These are phyloP conservation scores for Agonopterix subpropinquella DNA, from an alignment of 2,888 invertebrate species.

Conservation along the genomic window DNA sequence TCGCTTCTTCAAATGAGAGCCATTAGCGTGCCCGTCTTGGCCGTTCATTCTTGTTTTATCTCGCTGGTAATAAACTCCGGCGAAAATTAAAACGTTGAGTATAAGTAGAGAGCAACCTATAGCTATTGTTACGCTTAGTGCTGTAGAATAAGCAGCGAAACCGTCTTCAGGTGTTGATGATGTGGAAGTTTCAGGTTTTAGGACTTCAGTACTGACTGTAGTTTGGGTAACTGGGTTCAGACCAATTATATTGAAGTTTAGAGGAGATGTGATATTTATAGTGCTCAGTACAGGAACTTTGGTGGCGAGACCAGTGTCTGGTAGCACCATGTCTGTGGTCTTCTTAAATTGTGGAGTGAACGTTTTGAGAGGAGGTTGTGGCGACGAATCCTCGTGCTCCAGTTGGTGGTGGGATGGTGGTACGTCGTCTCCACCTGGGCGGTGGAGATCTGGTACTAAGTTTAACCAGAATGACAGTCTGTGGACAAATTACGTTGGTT, in stretches of 20 bases:
- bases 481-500: conserved; percentile 23
- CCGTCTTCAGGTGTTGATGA: conserved; percentile 86
- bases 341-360: conserved; percentile 74
- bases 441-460: conserved; percentile 92
- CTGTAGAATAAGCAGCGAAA: conserved; percentile 93
- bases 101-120: conserved; percentile 95
- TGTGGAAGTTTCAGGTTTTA: conserved; percentile 63
- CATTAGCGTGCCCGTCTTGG: conserved; percentile 64
- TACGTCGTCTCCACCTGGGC: conserved; percentile 91
- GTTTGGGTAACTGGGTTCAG: conserved; percentile 54
- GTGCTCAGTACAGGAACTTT: conserved; percentile 54
- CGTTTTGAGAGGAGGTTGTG: conserved; percentile 72
- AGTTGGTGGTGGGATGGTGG: conserved; percentile 90
- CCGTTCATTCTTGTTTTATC: conserved; percentile 86
- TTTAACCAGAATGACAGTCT: conserved; percentile 96
- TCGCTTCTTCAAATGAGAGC: conserved; percentile 78
- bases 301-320: conserved; percentile 57
- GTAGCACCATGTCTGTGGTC: conserved; percentile 65
- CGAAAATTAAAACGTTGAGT: conserved; percentile 94
- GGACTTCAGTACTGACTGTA: conserved; percentile 41
- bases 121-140: conserved; percentile 93
- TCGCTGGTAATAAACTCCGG: conserved; percentile 94
- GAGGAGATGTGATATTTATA: conserved; percentile 57
- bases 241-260: conserved; percentile 59
- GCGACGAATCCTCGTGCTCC: conserved; percentile 81